Evolutionary conservation across 1,140 invertebrate species (phyloP), one percentile per base, ranked within the genome.

Genomic region (Hydropsyche tenuis): DNA sequence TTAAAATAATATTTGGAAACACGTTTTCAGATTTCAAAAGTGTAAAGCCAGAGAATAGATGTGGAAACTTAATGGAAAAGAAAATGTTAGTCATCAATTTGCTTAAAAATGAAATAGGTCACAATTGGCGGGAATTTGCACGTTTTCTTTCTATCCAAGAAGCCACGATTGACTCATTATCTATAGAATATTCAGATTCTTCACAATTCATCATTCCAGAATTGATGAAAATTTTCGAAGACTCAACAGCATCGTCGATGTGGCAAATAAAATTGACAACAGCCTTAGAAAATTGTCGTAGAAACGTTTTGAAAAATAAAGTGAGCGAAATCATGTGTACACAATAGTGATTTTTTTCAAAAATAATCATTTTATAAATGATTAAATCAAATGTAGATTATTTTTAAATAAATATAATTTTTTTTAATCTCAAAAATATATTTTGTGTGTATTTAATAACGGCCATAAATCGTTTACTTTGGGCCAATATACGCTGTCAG

Each of bases 251-350:
- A 1, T 20, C 56, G 22, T 7, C 20, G 0, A 60, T 12, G 1
- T 60, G 56, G 56, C 22, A 60, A 25, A 60, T 60, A 7, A 60
- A 60, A 12, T 7, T 60, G 22, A 60, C 25, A 6, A 25, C 1
- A 1, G 56, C 56, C 25, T 60, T 60, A n/a, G 56, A 25, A 60
- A 60, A 60, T 9, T 60, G 56, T 60, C 56, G 56, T 12, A 60
- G 56, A 25, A 60, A 60, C n/a, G 22, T 14, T 60, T 25, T 60
- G 23, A 60, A 25, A 25, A 7, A 60, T 25, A 60, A 60, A 60
- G 56, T 60, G 11, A 53, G 18, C 20, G 48, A 53, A 18, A 53
- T 53, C 18, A 1, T 53, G 16, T 18, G n/a, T 37, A 37, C n/a
- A n/a, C n/a, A n/a, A n/a, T n/a, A n/a, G n/a, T n/a, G n/a, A n/a